These are phyloP conservation scores for Chrysolina haemoptera DNA, from an alignment of 2,888 invertebrate genomes.

Conservation along the genomic window DNA sequence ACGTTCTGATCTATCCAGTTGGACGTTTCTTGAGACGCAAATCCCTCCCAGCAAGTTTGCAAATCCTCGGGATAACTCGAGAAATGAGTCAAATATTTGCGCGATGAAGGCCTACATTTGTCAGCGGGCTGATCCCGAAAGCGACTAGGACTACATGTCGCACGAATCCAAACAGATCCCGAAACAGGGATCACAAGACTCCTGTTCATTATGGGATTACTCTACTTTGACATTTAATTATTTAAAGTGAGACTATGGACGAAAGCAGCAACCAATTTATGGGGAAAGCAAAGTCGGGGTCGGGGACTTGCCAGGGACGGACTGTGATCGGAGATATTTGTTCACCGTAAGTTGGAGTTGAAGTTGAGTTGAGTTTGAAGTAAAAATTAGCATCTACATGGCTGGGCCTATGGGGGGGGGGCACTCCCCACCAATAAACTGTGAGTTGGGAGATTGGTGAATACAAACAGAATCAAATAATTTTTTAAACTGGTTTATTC, in stretches of 20 bases:
- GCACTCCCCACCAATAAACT: too few relatives aligned
- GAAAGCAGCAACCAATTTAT: conserved; percentile 67
- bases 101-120: conserved; percentile 58
- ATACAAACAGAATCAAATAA: too few relatives aligned
- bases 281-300: conserved; percentile 55
- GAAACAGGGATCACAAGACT: conserved; percentile 58
- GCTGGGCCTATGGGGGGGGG: too few relatives aligned
- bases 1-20: not conserved
- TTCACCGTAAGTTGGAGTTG: too few relatives aligned
- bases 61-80: conserved; percentile 48
- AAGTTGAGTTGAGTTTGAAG: too few relatives aligned
- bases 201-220: conserved; percentile 67
- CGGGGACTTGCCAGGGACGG: conserved; percentile 16
- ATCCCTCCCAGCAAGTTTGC: conserved; percentile 40
- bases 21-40: conserved; percentile 29
- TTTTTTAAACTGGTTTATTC: too few relatives aligned
- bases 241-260: conserved; percentile 67
- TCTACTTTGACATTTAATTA: conserved; percentile 68
- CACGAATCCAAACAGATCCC: conserved; percentile 63
- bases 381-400: too few relatives aligned
- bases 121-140: conserved; percentile 55
- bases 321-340: not conserved
- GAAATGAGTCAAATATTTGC: conserved; percentile 54
- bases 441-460: too few relatives aligned
- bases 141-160: conserved; percentile 31